Conservation (phyloP, 2,888 invertebrate genomes). For the Metopia argyrocephala region DNA sequence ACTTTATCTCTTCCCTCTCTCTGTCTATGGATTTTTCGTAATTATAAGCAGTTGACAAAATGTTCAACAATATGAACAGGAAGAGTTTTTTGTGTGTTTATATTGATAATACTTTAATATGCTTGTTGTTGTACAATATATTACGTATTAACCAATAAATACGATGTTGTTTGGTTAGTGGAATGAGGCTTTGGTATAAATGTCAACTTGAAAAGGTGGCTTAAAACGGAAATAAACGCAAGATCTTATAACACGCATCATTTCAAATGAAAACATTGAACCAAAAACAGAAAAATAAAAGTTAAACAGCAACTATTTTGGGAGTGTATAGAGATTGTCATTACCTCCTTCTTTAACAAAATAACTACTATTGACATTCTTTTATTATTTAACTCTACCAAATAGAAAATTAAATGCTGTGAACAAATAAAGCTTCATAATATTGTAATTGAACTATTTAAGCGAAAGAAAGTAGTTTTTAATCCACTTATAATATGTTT, state of each 20-base stretch:
- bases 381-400: neutral
- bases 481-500: neutral
- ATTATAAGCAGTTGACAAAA: slow-evolving; percentile 57
- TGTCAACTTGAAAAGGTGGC: slow-evolving; percentile 11
- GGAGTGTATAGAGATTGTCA: neutral
- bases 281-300: neutral
- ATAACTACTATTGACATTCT: neutral
- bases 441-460: neutral
- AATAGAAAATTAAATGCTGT: neutral
- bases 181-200: neutral
- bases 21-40: slow-evolving; percentile 28
- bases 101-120: neutral
- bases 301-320: neutral
- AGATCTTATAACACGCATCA: slow-evolving; percentile 40
- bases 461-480: neutral
- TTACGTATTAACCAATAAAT: neutral
- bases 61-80: slow-evolving; percentile 47
- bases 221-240: slow-evolving; percentile 42
- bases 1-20: too few relatives aligned
- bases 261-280: slow-evolving; percentile 5
- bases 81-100: slow-evolving; percentile 32
- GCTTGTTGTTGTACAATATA: neutral
- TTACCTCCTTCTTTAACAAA: too few relatives aligned
- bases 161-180: neutral
- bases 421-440: neutral